Base-by-base conservation (phyloP, 2,113 vertebrate species). In the Sturnira hondurensis region DNA sequence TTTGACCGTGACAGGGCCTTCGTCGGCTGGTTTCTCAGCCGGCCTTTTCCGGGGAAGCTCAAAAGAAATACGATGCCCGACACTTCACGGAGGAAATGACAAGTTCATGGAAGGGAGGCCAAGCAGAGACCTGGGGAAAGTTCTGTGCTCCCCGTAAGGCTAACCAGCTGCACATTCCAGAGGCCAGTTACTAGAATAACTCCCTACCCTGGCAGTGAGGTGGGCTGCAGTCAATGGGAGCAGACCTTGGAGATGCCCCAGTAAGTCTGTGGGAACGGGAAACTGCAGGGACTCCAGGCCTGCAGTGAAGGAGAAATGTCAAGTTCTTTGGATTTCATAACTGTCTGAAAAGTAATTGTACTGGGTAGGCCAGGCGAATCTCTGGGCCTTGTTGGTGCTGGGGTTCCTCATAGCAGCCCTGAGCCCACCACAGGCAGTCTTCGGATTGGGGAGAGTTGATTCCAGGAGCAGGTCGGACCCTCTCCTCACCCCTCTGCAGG, bases 141-240 rank as follows among this genome's bases (percentile, higher is more conserved):
- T 74, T 81, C 56, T 88, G 9, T 50, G 33, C 61, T 83, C 58
- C 56, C 76, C 3, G 7, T 80, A 45, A 76, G 89, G 33, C 56
- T 36, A 26, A 74, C 77, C 54, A 74, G 47, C 67, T 68, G 83
- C 33, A 47, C 87, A 58, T 82, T 92, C 67, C 68, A 52, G 58
- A 82, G 41, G 38, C 94, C 89, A 82, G 76, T 81, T 82, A 87
- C 83, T 92, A 82, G 83, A 92, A 74, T 95, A 76, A 76, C 45
- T 38, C 58, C 67, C 67, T 56, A 47, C 33, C 38, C 77, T 82
- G 84, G 89, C 76, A 87, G 11, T 68, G 47, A 82, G 68, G 26
- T 65, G 47, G 56, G 67, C 19, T 58, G n/a, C 56, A 95, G 33
- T 74, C 84, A 73, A 20, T 81, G 56, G 33, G 63, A 92, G 65